phyloP scores from a whole-genome alignment of 2,888 invertebrate species.

The Nomada flava region DNA sequence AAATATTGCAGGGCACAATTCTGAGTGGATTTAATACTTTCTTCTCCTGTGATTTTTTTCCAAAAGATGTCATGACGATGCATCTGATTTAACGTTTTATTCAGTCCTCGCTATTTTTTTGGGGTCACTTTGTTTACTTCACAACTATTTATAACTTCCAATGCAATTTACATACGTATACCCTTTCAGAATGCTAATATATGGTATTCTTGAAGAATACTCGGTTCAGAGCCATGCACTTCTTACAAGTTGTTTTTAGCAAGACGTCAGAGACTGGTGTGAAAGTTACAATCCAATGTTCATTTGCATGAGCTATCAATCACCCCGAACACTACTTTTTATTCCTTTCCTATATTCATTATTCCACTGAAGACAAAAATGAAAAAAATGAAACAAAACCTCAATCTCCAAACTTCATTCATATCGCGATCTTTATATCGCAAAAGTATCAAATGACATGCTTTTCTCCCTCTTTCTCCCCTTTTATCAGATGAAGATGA shows the following conservation, averaged over 20 bases:
- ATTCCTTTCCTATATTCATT: neutral
- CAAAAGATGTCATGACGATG: neutral
- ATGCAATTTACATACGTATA: constrained; percentile 6
- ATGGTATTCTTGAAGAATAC: neutral
- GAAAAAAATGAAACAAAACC: neutral
- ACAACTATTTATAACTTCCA: constrained; percentile 1
- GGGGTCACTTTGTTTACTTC: constrained; percentile 5
- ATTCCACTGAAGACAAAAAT: neutral
- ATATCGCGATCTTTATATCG: neutral
- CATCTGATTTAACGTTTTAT: neutral
- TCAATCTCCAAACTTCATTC: neutral
- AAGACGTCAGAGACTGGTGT: neutral
- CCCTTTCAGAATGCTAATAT: neutral
- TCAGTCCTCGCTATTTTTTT: neutral
- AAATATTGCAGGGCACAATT: no score
- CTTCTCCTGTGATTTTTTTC: no score
- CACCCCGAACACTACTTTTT: neutral
- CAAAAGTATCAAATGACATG: neutral
- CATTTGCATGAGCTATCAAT: neutral
- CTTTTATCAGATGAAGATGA: neutral
- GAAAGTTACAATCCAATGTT: neutral
- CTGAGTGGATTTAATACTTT: no score
- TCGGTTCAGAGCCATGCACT: constrained; percentile 4
- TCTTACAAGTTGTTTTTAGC: neutral
- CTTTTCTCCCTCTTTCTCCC: neutral